Evolutionary conservation across 37 sponge, comb jelly and placozoan species (phyloP).

Genomic region (Cliona cf. orientalis): DNA sequence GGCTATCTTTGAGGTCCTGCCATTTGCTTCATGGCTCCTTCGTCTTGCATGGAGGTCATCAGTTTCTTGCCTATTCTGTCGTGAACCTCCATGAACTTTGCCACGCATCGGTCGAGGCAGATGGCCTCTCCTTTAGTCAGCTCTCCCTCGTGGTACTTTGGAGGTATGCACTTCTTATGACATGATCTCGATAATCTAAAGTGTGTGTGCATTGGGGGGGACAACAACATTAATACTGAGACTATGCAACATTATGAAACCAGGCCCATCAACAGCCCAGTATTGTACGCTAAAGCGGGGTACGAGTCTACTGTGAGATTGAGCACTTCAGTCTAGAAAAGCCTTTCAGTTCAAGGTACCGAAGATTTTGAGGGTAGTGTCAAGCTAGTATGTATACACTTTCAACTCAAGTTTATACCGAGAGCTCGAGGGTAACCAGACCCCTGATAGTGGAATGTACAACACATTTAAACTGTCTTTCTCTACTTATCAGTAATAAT

Average conservation of each 20-base stretch:
- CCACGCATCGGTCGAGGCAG: constrained; percentile 98
- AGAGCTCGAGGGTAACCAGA: too few relatives aligned
- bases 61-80: constrained; percentile 97
- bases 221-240: too few relatives aligned
- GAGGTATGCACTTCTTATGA: constrained; percentile 98
- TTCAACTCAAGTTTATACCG: neutral
- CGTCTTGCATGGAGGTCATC: constrained; percentile 86
- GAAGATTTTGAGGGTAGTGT: neutral
- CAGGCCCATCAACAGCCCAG: too few relatives aligned
- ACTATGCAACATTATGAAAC: too few relatives aligned
- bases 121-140: constrained; percentile 97
- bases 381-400: neutral
- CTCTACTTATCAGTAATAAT: too few relatives aligned
- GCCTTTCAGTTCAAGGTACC: too few relatives aligned
- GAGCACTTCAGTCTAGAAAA: too few relatives aligned
- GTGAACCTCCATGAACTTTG: constrained; percentile 97
- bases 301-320: too few relatives aligned
- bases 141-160: constrained; percentile 95
- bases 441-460: too few relatives aligned
- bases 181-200: constrained; percentile 87
- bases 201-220: too few relatives aligned
- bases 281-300: too few relatives aligned
- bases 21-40: constrained; percentile 67
- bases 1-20: constrained; percentile 33
- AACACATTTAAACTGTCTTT: too few relatives aligned